phyloP scores from a whole-genome alignment of 2,888 invertebrate genomes.

The Patella depressa region DNA sequence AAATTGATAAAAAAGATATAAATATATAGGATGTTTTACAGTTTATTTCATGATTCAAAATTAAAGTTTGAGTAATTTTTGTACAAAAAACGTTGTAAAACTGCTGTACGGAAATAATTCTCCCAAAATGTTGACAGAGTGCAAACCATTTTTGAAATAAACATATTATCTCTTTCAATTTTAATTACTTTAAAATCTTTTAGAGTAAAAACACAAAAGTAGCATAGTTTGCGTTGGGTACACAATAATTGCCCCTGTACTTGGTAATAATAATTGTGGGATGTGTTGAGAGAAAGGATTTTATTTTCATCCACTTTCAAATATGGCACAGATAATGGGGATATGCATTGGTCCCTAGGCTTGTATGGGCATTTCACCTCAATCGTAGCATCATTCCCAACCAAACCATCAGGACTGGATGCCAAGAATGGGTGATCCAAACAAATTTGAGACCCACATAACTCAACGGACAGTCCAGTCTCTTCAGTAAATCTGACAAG shows the following conservation, averaged over 20 bases:
- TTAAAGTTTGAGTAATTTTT: no score
- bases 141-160: no score
- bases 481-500: background rate
- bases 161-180: no score
- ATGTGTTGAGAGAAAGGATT: background rate
- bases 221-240: constrained; percentile 8
- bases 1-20: no score
- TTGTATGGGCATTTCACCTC: constrained; percentile 19
- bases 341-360: background rate
- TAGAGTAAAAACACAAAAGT: constrained; percentile 17
- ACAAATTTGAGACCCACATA: constrained; percentile 3
- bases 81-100: no score
- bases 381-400: background rate
- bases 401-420: constrained; percentile 11
- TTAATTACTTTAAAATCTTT: constrained; percentile 3
- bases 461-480: background rate
- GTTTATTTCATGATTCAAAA: no score
- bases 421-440: constrained; percentile 14
- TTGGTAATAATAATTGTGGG: constrained; percentile 14
- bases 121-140: no score
- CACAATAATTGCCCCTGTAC: background rate
- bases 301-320: background rate
- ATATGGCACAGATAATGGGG: constrained; percentile 8
- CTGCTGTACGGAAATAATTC: no score
- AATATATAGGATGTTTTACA: no score